Percentiles rank a stretch among this genome's conserved stretches.
Evolutionary conservation across 2,797 vertebrate species (phyloP).

Genomic region (Bradypodion pumilum): DNA sequence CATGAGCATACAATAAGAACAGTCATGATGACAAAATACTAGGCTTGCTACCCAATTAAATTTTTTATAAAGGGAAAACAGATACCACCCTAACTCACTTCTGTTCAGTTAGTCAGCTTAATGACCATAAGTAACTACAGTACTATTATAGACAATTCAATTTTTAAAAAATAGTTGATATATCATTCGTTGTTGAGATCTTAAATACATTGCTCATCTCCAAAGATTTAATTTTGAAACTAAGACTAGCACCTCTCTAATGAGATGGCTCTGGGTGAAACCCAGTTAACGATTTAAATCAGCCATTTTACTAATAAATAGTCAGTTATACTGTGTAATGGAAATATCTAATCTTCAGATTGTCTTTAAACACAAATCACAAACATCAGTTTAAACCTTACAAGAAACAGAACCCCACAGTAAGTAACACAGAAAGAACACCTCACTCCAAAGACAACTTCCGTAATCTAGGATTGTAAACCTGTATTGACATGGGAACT

Average conservation of each 20-base stretch:
- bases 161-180: not conserved
- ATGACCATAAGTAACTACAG: not conserved
- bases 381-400: not conserved
- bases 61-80: not conserved
- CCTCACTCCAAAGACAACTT: not conserved
- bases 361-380: not conserved
- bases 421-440: not conserved
- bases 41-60: not conserved
- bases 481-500: not conserved
- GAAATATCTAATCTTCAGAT: not conserved
- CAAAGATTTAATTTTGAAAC: not conserved
- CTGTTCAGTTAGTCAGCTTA: not conserved
- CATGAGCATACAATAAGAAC: not conserved
- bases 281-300: not conserved
- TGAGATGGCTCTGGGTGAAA: not conserved
- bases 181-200: not conserved
- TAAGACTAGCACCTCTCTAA: not conserved
- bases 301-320: not conserved
- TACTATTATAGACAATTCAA: not conserved
- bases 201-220: not conserved
- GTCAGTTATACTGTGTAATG: not conserved
- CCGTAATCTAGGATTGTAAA: not conserved
- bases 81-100: not conserved
- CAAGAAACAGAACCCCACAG: not conserved
- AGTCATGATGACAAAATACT: not conserved